Evolutionary conservation across 2,888 invertebrate species (phyloP).

Genomic region (Acronicta psi): DNA sequence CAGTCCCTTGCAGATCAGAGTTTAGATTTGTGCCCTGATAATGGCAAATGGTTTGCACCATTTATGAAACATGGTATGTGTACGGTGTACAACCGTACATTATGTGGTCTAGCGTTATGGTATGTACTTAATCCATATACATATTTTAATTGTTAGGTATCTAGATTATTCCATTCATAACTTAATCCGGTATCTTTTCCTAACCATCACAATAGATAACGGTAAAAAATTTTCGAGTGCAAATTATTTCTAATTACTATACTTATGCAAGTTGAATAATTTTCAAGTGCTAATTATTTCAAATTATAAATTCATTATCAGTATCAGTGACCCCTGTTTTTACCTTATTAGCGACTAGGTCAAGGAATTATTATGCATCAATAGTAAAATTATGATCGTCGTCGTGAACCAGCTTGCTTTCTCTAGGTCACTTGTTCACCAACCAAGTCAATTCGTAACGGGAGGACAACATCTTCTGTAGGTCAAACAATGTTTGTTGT

Average conservation of each 20-base stretch:
- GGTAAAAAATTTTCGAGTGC: too few relatives aligned
- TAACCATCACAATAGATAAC: neutral
- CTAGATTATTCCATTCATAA: too few relatives aligned
- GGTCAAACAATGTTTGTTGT: conserved; percentile 60
- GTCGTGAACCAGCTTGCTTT: conserved; percentile 58
- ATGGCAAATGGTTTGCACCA: too few relatives aligned
- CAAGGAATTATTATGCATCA: conserved; percentile 65
- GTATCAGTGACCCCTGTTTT: conserved; percentile 55
- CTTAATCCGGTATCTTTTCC: too few relatives aligned
- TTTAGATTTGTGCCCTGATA: too few relatives aligned
- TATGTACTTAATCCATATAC: too few relatives aligned
- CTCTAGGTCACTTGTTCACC: conserved; percentile 62
- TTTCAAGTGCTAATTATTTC: conserved; percentile 10
- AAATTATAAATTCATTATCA: conserved; percentile 57
- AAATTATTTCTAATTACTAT: conserved; percentile 5
- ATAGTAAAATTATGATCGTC: conserved; percentile 58
- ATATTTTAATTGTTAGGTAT: too few relatives aligned
- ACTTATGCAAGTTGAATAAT: neutral
- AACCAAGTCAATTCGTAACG: conserved; percentile 62
- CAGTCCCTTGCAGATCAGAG: too few relatives aligned
- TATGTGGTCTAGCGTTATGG: too few relatives aligned
- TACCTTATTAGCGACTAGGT: conserved; percentile 60
- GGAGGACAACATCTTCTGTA: conserved; percentile 66
- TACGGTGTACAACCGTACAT: too few relatives aligned
- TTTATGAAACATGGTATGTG: too few relatives aligned